phyloP scores from a whole-genome alignment of 2,888 invertebrate genomes.

The Pseudolycoriella hygida region DNA sequence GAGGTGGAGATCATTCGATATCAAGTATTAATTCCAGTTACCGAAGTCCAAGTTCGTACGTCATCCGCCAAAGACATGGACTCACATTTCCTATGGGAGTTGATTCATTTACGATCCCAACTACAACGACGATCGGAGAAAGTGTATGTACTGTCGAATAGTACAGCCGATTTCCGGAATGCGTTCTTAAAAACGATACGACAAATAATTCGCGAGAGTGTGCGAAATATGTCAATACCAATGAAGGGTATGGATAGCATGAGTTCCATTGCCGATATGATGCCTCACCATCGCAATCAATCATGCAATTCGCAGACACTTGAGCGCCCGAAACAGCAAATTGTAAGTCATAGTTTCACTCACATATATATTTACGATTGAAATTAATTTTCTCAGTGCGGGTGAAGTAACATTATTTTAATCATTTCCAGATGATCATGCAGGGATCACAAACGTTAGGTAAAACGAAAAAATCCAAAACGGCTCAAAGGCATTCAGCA shows the following conservation, averaged over 20 bases:
- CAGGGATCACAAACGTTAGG: conserved; percentile 68
- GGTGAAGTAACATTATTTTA: no score
- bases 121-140: conserved; percentile 87
- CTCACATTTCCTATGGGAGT: conserved; percentile 93
- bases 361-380: no score
- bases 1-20: conserved; percentile 93
- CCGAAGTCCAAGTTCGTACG: conserved; percentile 91
- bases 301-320: conserved; percentile 38
- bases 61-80: conserved; percentile 90
- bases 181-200: conserved; percentile 94
- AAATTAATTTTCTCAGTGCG: no score
- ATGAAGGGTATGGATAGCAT: conserved; percentile 45
- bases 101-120: conserved; percentile 87
- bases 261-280: conserved; percentile 27
- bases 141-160: conserved; percentile 90
- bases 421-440: conserved; percentile 44
- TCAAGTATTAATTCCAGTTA: conserved; percentile 91
- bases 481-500: conserved; percentile 61
- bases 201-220: conserved; percentile 92
- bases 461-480: conserved; percentile 59
- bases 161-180: conserved; percentile 90
- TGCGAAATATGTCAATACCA: conserved; percentile 91
- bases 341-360: conserved; percentile 15
- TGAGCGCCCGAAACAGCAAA: conserved; percentile 46
- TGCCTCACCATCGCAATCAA: conserved; percentile 22